phyloP scores from a whole-genome alignment of 2,113 vertebrate species.

The Phylloscopus trochilus region DNA sequence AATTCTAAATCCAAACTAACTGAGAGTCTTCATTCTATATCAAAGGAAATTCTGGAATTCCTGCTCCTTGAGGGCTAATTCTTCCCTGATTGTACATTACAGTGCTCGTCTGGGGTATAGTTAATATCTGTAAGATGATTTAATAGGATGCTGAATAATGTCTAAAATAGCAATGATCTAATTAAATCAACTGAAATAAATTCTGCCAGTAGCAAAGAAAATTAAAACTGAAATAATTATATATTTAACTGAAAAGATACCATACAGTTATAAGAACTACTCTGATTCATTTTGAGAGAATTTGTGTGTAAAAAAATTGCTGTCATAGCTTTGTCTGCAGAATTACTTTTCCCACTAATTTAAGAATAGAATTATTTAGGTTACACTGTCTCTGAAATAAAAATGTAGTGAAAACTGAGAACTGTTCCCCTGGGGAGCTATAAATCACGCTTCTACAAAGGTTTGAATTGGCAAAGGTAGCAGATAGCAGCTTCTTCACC shows the following conservation, averaged over 20 bases:
- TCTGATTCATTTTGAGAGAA: neutral
- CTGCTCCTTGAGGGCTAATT: neutral
- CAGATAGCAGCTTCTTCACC: neutral
- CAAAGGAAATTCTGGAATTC: neutral
- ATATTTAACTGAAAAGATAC: constrained; percentile 22
- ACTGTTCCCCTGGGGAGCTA: neutral
- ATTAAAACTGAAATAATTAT: constrained; percentile 2
- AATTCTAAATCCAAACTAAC: neutral
- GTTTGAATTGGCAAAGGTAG: neutral
- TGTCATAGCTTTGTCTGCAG: neutral
- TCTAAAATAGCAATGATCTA: constrained; percentile 38
- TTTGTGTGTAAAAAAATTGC: neutral
- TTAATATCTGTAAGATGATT: neutral
- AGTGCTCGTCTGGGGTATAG: neutral
- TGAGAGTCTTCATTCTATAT: neutral
- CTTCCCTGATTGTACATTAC: neutral
- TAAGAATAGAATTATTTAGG: constrained; percentile 3
- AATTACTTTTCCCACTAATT: neutral
- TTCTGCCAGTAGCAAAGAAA: constrained; percentile 39
- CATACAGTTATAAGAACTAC: neutral
- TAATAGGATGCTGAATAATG: constrained; percentile 20
- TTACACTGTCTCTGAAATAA: neutral
- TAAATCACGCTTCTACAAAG: neutral
- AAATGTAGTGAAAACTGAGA: neutral
- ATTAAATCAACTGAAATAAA: constrained; percentile 34